Conservation (phyloP, 2,888 invertebrate genomes). For the Gortyna flavago region DNA sequence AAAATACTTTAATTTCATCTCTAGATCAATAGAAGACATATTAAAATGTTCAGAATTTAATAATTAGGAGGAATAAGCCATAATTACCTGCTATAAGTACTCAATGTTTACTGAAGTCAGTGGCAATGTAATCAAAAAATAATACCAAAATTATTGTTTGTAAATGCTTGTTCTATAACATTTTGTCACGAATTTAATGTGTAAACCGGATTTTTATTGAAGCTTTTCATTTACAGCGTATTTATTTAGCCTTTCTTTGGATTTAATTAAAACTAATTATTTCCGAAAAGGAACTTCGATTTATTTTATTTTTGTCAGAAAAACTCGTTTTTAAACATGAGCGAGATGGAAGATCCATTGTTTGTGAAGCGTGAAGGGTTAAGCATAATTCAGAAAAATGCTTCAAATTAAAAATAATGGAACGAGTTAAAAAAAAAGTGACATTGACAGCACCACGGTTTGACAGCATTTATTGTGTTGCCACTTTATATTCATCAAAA, state of each 20-base stretch:
- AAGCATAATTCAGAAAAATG: conserved; percentile 59
- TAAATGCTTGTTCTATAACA: conserved; percentile 12
- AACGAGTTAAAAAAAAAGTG: conserved; percentile 39
- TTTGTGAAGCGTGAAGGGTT: conserved; percentile 31
- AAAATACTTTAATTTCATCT: neutral
- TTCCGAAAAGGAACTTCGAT: conserved; percentile 43
- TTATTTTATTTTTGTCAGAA: conserved; percentile 58
- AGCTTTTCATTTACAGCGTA: neutral
- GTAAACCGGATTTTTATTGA: neutral
- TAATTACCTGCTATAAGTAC: conserved; percentile 48
- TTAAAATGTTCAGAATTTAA: neutral
- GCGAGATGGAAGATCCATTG: conserved; percentile 26
- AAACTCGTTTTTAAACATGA: conserved; percentile 44
- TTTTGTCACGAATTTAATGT: neutral
- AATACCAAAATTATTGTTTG: conserved; percentile 4
- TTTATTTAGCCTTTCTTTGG: neutral
- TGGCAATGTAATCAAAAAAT: neutral
- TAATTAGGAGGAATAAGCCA: neutral
- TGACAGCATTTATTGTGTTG: conserved; percentile 27
- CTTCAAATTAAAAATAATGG: conserved; percentile 60
- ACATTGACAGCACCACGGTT: conserved; percentile 41
- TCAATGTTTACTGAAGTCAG: conserved; percentile 25
- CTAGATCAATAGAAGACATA: neutral
- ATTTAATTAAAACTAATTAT: conserved; percentile 11
- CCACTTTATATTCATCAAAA: neutral